A percentile compares a stretch with the other conserved stretches of the same genome.
Conservation (phyloP, 2,888 invertebrate genomes). For the Platycnemis pennipes region DNA sequence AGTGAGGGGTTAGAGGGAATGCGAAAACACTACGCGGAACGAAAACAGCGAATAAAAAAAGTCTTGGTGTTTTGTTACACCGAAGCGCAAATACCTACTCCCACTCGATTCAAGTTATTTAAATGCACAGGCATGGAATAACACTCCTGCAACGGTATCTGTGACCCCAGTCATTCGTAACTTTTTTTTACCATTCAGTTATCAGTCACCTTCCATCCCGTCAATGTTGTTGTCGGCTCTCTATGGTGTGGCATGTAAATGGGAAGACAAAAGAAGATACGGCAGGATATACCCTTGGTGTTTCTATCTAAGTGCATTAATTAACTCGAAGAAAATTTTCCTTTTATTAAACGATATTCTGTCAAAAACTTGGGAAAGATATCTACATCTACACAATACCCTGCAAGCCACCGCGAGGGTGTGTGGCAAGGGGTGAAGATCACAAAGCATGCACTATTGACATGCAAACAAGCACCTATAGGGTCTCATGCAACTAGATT, state of each 20-base stretch:
- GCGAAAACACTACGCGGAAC: too few species aligned
- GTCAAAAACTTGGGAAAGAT: too few species aligned
- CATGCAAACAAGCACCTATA: too few species aligned
- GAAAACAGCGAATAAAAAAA: too few species aligned
- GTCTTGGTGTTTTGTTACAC: neutral
- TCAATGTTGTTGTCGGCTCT: neutral
- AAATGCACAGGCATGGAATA: neutral
- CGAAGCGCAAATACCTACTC: neutral
- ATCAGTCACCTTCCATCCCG: neutral
- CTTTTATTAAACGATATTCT: too few species aligned
- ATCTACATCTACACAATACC: too few species aligned
- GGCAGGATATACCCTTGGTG: neutral
- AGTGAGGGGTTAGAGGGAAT: too few species aligned
- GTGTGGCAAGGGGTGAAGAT: too few species aligned
- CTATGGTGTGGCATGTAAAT: neutral
- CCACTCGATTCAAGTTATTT: neutral
- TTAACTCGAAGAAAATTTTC: neutral
- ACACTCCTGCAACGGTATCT: slow-evolving; percentile 5
- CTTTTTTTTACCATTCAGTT: neutral
- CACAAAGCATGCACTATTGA: too few species aligned
- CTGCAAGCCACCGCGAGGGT: too few species aligned
- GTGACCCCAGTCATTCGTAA: neutral
- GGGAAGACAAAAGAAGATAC: neutral
- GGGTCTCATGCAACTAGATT: too few species aligned
- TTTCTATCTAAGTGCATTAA: neutral